Conservation (phyloP, 1,140 invertebrate genomes). For the Drosophila fuyamai region DNA sequence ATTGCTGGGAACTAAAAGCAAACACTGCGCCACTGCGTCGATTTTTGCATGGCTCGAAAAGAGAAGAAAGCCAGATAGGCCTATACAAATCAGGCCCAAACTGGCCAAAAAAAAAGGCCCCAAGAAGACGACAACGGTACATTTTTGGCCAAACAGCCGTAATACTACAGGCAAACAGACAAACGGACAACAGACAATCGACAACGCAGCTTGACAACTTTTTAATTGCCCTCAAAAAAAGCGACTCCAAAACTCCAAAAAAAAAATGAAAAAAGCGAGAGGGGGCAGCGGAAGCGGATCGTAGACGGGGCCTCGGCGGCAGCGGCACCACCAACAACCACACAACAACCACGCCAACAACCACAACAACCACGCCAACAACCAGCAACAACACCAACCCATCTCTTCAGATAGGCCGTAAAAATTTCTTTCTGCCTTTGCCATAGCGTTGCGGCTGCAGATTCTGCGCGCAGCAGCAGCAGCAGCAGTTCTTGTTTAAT, state of each 20-base stretch:
- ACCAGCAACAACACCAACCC: constrained; percentile 9
- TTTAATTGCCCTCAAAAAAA: constrained; percentile 73
- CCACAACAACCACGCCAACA: background rate
- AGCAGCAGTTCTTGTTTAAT: constrained; percentile 63
- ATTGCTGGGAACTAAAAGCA: constrained; percentile 22
- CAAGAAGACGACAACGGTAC: constrained; percentile 61
- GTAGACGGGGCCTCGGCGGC: constrained; percentile 52
- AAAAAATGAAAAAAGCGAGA: constrained; percentile 31
- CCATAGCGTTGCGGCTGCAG: constrained; percentile 43
- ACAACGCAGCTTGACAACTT: constrained; percentile 70
- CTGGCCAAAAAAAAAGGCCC: constrained; percentile 12
- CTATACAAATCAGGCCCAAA: constrained; percentile 40
- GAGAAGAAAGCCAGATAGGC: constrained; percentile 63
- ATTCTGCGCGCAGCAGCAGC: constrained; percentile 53
- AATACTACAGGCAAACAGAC: constrained; percentile 58
- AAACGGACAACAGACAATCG: constrained; percentile 45
- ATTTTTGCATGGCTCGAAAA: constrained; percentile 1
- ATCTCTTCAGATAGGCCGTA: constrained; percentile 64
- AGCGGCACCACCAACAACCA: constrained; percentile 27
- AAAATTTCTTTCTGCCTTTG: constrained; percentile 63
- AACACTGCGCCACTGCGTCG: background rate
- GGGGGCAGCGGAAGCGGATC: constrained; percentile 40
- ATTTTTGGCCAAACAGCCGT: constrained; percentile 67
- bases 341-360: constrained; percentile 7
- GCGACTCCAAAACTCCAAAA: constrained; percentile 49